Conservation (phyloP, 2,888 invertebrate genomes). For the Mesorhabditis spiculigera region DNA sequence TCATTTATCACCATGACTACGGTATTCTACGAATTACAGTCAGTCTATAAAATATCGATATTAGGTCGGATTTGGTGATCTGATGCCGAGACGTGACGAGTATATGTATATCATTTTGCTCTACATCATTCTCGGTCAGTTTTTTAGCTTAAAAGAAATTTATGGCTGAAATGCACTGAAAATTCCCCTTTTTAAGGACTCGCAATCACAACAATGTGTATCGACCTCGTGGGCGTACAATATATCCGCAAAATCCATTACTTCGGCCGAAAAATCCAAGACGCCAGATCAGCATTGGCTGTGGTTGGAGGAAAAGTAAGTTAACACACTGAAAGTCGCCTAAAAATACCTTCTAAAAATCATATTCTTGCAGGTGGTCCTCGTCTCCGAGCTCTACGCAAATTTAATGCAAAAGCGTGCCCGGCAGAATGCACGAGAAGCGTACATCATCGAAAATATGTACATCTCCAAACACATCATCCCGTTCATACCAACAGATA, state of each 20-base stretch:
- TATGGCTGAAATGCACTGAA: neutral
- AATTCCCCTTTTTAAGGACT: conserved; percentile 40
- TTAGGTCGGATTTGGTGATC: conserved; percentile 58
- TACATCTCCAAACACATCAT: conserved; percentile 58
- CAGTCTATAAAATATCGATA: conserved; percentile 12
- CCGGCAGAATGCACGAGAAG: conserved; percentile 45
- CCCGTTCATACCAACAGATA: conserved; percentile 58
- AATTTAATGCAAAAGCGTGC: conserved; percentile 58
- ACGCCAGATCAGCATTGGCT: conserved; percentile 56
- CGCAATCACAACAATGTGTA: conserved; percentile 59
- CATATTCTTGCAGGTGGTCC: conserved; percentile 49
- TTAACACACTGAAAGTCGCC: neutral
- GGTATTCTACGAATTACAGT: conserved; percentile 24
- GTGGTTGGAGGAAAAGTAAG: conserved; percentile 58
- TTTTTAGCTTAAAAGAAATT: neutral
- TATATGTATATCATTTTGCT: conserved; percentile 57
- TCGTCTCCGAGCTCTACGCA: conserved; percentile 58
- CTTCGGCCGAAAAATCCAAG: conserved; percentile 58
- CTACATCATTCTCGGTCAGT: conserved; percentile 55
- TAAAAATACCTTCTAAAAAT: too few species aligned
- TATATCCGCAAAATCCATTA: conserved; percentile 59
- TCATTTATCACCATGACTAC: conserved; percentile 59
- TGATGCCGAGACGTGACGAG: conserved; percentile 55
- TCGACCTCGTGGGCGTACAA: conserved; percentile 58
- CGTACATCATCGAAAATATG: conserved; percentile 58